These are phyloP conservation scores for Ricordea florida DNA, from an alignment of 92 coral and sea anemone species.

Conservation along the genomic window DNA sequence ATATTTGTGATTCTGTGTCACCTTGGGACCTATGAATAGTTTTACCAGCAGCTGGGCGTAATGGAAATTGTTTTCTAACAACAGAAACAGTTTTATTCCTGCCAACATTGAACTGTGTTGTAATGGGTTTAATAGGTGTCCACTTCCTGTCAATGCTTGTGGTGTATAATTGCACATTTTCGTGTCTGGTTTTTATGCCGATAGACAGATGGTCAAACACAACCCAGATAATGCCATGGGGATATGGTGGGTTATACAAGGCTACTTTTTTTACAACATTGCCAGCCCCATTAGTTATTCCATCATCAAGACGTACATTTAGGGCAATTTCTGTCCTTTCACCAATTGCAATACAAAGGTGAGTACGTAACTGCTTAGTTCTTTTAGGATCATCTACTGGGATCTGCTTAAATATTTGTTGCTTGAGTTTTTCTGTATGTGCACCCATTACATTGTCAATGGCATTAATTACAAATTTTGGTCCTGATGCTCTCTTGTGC, in stretches of 20 bases:
- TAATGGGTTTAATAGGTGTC: slow-evolving; percentile 39
- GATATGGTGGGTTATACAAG: not conserved
- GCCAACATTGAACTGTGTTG: slow-evolving; percentile 16
- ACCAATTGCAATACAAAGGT: not conserved
- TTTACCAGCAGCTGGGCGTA: slow-evolving; percentile 46
- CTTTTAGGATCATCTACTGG: slow-evolving; percentile 25
- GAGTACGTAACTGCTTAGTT: not conserved
- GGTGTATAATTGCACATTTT: slow-evolving; percentile 14
- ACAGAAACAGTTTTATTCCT: not conserved
- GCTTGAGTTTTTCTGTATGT: too few species aligned
- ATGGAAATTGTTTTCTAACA: slow-evolving; percentile 52
- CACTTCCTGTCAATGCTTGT: slow-evolving; percentile 1
- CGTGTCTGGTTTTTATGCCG: slow-evolving; percentile 41
- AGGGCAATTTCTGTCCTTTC: slow-evolving; percentile 1
- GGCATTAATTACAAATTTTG: too few species aligned
- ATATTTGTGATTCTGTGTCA: slow-evolving; percentile 37
- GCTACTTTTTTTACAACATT: slow-evolving; percentile 25
- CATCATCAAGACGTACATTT: slow-evolving; percentile 17
- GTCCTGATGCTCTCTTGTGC: too few species aligned
- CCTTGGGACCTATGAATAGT: slow-evolving; percentile 58
- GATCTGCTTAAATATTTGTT: too few species aligned
- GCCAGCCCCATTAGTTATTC: slow-evolving; percentile 35
- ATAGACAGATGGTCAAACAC: slow-evolving; percentile 35
- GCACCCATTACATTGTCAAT: too few species aligned
- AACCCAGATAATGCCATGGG: slow-evolving; percentile 39